Conservation (phyloP, 2,888 invertebrate genomes). For the Troides oblongomaculatus region DNA sequence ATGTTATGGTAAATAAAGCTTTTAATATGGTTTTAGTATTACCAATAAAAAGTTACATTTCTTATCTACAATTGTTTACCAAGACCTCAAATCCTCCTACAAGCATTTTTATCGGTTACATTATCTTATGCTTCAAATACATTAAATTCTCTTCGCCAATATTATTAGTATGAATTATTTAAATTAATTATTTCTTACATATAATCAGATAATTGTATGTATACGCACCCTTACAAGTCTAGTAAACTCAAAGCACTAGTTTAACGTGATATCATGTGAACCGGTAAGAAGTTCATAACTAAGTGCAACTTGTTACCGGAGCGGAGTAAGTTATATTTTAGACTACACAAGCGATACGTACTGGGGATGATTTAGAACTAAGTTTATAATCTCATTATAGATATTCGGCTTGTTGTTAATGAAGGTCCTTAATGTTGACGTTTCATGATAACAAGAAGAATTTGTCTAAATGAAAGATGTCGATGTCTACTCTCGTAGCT, state of each 20-base stretch:
- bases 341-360: neutral
- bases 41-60: too few species aligned
- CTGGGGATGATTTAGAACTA: neutral
- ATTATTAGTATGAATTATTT: too few species aligned
- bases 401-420: neutral
- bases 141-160: too few species aligned
- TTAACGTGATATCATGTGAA: neutral
- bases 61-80: too few species aligned
- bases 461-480: neutral
- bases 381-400: neutral
- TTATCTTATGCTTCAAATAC: too few species aligned
- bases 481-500: too few species aligned
- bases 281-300: neutral
- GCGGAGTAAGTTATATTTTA: neutral
- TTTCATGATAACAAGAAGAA: neutral
- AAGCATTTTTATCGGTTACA: too few species aligned
- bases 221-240: neutral
- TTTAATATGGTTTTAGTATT: too few species aligned
- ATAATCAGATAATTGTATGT: neutral
- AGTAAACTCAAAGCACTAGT: neutral
- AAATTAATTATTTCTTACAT: too few species aligned
- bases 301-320: neutral
- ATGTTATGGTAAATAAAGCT: too few species aligned
- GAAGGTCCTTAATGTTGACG: neutral
- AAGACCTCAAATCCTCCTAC: too few species aligned